Evolutionary conservation across 2,113 vertebrate species (phyloP), one percentile per base, ranked within the genome.

Genomic region (Sylvia atricapilla): DNA sequence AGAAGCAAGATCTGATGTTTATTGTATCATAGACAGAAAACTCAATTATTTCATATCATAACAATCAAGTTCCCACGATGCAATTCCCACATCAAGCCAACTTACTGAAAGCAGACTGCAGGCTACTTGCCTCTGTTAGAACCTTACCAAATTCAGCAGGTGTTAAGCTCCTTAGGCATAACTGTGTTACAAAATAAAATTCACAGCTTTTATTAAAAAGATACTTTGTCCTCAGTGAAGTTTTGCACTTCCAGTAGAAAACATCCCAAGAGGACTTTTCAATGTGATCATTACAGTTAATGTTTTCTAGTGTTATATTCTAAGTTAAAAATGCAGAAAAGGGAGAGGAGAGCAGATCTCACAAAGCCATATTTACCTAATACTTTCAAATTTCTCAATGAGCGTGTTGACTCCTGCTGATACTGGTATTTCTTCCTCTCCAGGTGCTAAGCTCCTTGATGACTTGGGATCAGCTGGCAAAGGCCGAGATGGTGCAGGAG

Each of bases 321-420:
- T 7, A 79, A 79, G 39, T 75, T 63, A 41, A 78, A 91, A 84
- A 78, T 8, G 37, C 28, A 94, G 66, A 64, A 88, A 55, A 86
- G 21, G 24, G 46, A 90, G 81, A 59, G 12, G 4, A 69, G 11
- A 85, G 46, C 16, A 86, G 33, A 43, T 78, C 62, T 79, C 3
- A 0, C 12, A 93, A 64, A 87, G 43, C 30, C 44, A 30, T 76
- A 96, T 69, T 95, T 97, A 99, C 99, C 98, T 98, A 93, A 98
- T 97, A 81, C 97, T 98, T 97, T 98, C 98, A 86, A 99, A 98
- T 96, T 98, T 98, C 93, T 98, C 98, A 59, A 98, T 98, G 78
- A 99, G 98, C 2, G 97, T 96, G 77, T 97, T 98, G 94, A 98
- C 98, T 72, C 98, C 98, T 84, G 98, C 97, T 41, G 90, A 73